A percentile compares a stretch with the other conserved stretches of the same genome.
These are phyloP conservation scores for Patella vulgata DNA, from an alignment of 1,140 invertebrate genomes.

Conservation along the genomic window DNA sequence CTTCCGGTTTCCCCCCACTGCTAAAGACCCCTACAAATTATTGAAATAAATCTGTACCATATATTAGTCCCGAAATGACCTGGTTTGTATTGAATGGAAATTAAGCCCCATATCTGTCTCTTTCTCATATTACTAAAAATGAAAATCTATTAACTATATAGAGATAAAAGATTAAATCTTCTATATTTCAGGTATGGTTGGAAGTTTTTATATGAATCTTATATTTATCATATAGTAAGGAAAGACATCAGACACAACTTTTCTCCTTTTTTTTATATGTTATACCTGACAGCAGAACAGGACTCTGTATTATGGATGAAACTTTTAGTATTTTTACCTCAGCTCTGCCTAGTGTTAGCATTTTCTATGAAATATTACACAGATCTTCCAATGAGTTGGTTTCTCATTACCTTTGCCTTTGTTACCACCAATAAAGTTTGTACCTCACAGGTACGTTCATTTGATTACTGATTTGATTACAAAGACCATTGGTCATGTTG, in stretches of 20 bases:
- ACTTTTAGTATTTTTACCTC: slow-evolving; percentile 72
- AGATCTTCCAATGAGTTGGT: slow-evolving; percentile 85
- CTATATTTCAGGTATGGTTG: slow-evolving; percentile 78
- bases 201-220: slow-evolving; percentile 89
- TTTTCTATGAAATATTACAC: slow-evolving; percentile 58
- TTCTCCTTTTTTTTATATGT: slow-evolving; percentile 93
- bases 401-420: slow-evolving; percentile 86
- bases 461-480: too few species aligned
- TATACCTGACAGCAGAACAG: slow-evolving; percentile 77
- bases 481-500: too few species aligned
- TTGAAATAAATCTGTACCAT: too few species aligned
- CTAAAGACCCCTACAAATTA: too few species aligned
- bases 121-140: too few species aligned
- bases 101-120: too few species aligned
- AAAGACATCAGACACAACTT: slow-evolving; percentile 97
- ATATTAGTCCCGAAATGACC: too few species aligned
- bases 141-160: too few species aligned
- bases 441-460: slow-evolving; percentile 71
- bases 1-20: too few species aligned
- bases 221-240: slow-evolving; percentile 91
- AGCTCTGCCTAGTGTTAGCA: slow-evolving; percentile 71
- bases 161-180: too few species aligned
- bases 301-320: slow-evolving; percentile 70
- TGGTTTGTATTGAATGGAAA: too few species aligned
- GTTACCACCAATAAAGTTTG: slow-evolving; percentile 96